A percentile compares a stretch with the other conserved stretches of the same genome.
Conservation (phyloP, 2,113 vertebrate species). For the Labrus mixtus region DNA sequence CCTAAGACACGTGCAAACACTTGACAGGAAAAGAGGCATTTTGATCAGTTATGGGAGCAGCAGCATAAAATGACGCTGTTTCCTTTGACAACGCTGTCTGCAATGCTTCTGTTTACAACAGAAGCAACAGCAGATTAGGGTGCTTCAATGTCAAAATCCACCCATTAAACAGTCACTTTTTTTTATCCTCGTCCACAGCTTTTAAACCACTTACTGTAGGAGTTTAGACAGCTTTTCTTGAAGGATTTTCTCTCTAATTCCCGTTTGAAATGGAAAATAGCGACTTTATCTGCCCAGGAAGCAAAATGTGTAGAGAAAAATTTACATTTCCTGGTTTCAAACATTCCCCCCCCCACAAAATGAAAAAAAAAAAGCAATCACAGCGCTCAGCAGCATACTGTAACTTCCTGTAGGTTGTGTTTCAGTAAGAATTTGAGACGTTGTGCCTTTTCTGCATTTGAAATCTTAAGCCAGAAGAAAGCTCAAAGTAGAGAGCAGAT, state of each 20-base stretch:
- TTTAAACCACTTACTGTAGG: conserved; percentile 76
- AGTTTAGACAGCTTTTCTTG: conserved; percentile 60
- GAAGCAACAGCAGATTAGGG: conserved; percentile 76
- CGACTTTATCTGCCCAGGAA: conserved; percentile 48
- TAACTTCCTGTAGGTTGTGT: conserved; percentile 23
- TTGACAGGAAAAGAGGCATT: conserved; percentile 7
- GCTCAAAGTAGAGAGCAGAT: conserved; percentile 32
- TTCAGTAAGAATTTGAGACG: conserved; percentile 11
- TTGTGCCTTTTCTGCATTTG: conserved; percentile 6
- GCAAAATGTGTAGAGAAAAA: conserved; percentile 40
- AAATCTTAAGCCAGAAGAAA: conserved; percentile 15
- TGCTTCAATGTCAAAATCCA: conserved; percentile 76
- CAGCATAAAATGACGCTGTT: conserved; percentile 45
- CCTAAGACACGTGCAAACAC: conserved; percentile 7
- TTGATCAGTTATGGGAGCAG: conserved; percentile 53
- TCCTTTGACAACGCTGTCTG: conserved; percentile 73
- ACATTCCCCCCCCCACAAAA: no score
- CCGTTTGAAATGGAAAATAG: conserved; percentile 76
- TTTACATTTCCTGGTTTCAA: conserved; percentile 54
- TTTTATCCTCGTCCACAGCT: conserved; percentile 72
- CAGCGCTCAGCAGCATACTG: conserved; percentile 29
- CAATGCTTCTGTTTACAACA: conserved; percentile 75
- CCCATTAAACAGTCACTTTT: conserved; percentile 68
- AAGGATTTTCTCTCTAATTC: conserved; percentile 65
- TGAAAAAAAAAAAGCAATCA: conserved; percentile 8